phyloP scores from a whole-genome alignment of 2,888 invertebrate species.

The Acanthococcus lagerstroemiae region DNA sequence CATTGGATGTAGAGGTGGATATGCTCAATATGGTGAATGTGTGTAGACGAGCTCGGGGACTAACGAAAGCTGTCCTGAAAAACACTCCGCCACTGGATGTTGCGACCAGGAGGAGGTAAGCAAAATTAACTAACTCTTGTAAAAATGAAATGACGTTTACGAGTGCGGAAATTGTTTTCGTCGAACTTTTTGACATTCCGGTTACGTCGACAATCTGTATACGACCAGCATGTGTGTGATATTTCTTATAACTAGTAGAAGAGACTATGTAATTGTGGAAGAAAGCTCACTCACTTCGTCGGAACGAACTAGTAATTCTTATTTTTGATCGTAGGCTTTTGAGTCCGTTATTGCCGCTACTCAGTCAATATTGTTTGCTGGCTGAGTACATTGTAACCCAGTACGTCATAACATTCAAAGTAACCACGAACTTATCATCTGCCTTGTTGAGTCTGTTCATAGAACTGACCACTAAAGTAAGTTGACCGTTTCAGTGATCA shows the following conservation, averaged over 20 bases:
- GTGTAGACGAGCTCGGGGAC: conserved; percentile 20
- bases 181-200: too few species aligned
- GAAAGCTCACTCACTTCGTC: too few species aligned
- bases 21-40: conserved; percentile 48
- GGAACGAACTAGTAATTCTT: too few species aligned
- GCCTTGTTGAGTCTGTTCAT: conserved; percentile 74
- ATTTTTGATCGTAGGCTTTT: conserved; percentile 42
- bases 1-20: conserved; percentile 52
- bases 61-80: not conserved
- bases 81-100: not conserved
- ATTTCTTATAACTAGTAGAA: too few species aligned
- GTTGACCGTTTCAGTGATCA: conserved; percentile 10
- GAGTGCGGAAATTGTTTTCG: too few species aligned
- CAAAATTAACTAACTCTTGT: not conserved
- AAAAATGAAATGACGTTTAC: too few species aligned
- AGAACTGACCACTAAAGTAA: conserved; percentile 63
- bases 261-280: too few species aligned
- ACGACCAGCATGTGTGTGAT: too few species aligned
- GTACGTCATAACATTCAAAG: conserved; percentile 64
- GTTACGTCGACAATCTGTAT: too few species aligned
- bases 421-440: conserved; percentile 71
- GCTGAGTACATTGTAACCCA: conserved; percentile 70
- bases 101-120: not conserved
- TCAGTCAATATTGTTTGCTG: conserved; percentile 65
- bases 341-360: conserved; percentile 52